Conservation (phyloP, 92 coral and sea anemone genomes). For the Montipora capitata region DNA sequence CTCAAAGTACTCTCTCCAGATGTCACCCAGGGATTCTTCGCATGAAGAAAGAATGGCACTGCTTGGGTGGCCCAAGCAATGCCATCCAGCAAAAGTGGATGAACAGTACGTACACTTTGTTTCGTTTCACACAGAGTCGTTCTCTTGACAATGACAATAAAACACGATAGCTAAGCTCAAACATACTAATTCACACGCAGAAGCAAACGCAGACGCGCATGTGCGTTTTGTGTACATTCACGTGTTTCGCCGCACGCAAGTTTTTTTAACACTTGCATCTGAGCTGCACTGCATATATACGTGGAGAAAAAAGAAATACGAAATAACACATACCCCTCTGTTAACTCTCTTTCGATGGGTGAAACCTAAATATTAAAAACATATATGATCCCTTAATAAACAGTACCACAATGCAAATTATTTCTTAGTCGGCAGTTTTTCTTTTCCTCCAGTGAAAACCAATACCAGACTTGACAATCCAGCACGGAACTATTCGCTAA, state of each 20-base stretch:
- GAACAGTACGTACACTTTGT: too few relatives aligned
- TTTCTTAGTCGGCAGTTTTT: too few relatives aligned
- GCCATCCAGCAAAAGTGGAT: too few relatives aligned
- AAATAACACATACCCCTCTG: slow-evolving; percentile 27
- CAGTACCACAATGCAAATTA: background rate
- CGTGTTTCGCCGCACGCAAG: background rate
- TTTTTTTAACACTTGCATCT: background rate
- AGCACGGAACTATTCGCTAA: background rate
- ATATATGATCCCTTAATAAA: background rate
- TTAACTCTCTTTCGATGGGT: slow-evolving; percentile 11
- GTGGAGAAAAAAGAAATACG: background rate
- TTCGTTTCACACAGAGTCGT: too few relatives aligned
- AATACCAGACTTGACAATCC: background rate
- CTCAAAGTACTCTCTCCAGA: background rate
- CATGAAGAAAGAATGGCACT: too few relatives aligned
- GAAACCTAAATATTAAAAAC: slow-evolving; percentile 5
- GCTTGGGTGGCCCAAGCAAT: too few relatives aligned
- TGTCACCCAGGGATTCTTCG: too few relatives aligned
- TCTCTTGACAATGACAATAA: too few relatives aligned
- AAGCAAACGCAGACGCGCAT: too few relatives aligned
- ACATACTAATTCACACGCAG: too few relatives aligned
- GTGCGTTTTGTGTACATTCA: too few relatives aligned
- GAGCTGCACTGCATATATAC: background rate
- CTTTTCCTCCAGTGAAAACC: background rate
- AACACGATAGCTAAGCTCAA: too few relatives aligned